Percentiles rank a stretch among this genome's conserved stretches.
Conservation (phyloP, 2,113 vertebrate genomes). For the Montifringilla adamsi region DNA sequence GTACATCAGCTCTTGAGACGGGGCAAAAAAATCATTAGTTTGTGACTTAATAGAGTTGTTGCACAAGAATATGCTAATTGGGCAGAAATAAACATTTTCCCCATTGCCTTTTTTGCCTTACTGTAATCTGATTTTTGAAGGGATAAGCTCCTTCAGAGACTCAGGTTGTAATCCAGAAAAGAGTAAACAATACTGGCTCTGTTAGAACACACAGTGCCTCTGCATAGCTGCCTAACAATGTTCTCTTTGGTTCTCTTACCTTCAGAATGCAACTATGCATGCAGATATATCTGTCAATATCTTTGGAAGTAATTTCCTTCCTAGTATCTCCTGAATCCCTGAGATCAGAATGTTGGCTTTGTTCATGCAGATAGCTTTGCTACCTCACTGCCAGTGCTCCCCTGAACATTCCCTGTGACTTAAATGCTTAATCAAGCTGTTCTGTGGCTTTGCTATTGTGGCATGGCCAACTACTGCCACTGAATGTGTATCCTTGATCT, state of each 20-base stretch:
- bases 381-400: not conserved
- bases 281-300: not conserved
- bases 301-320: not conserved
- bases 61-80: not conserved
- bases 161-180: not conserved
- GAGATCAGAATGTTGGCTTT: not conserved
- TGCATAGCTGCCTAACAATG: not conserved
- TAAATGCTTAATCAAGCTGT: not conserved
- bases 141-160: not conserved
- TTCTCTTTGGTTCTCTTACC: not conserved
- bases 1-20: not conserved
- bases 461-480: not conserved
- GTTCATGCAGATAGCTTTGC: not conserved
- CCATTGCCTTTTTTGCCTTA: not conserved
- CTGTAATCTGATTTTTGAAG: constrained; percentile 7
- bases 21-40: not conserved
- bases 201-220: not conserved
- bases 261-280: not conserved
- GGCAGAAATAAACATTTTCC: not conserved
- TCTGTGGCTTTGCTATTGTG: not conserved
- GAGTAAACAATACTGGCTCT: not conserved
- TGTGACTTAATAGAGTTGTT: not conserved
- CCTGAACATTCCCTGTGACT: not conserved
- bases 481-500: not conserved
- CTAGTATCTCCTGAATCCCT: not conserved